These are phyloP conservation scores for Poecilia picta DNA, from an alignment of 2,797 vertebrate species.

Conservation along the genomic window DNA sequence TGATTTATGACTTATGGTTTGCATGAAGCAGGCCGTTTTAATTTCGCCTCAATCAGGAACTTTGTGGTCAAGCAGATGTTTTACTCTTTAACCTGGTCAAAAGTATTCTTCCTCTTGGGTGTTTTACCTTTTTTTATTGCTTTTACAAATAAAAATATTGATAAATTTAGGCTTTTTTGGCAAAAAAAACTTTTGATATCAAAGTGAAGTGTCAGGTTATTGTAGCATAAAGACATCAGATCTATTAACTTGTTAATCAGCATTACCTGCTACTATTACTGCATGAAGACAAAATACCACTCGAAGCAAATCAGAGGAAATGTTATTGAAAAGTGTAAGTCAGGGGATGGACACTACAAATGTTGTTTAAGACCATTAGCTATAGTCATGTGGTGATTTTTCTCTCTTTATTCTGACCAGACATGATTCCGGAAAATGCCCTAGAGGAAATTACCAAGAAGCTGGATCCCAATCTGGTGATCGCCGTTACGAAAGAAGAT, in stretches of 20 bases:
- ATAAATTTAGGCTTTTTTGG: too few relatives aligned
- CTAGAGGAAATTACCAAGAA: slow-evolving; percentile 98
- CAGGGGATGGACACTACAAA: not conserved
- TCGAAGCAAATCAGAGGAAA: not conserved
- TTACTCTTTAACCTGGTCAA: not conserved
- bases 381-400: not conserved
- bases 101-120: too few relatives aligned
- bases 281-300: not conserved
- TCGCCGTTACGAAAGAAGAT: slow-evolving; percentile 89
- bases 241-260: too few relatives aligned
- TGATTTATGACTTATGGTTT: not conserved
- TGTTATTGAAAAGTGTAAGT: not conserved
- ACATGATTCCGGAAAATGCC: slow-evolving; percentile 97
- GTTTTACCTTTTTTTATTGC: too few relatives aligned
- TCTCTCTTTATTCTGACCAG: slow-evolving; percentile 68
- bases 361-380: not conserved
- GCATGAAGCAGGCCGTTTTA: not conserved
- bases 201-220: too few relatives aligned
- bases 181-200: too few relatives aligned
- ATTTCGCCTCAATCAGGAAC: not conserved
- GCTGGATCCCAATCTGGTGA: slow-evolving; percentile 91
- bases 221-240: too few relatives aligned
- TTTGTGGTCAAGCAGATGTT: not conserved
- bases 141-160: too few relatives aligned
- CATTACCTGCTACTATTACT: not conserved